These are phyloP conservation scores for Cyanoramphus novaezelandiae DNA, from an alignment of 2,113 vertebrate genomes.

Conservation along the genomic window DNA sequence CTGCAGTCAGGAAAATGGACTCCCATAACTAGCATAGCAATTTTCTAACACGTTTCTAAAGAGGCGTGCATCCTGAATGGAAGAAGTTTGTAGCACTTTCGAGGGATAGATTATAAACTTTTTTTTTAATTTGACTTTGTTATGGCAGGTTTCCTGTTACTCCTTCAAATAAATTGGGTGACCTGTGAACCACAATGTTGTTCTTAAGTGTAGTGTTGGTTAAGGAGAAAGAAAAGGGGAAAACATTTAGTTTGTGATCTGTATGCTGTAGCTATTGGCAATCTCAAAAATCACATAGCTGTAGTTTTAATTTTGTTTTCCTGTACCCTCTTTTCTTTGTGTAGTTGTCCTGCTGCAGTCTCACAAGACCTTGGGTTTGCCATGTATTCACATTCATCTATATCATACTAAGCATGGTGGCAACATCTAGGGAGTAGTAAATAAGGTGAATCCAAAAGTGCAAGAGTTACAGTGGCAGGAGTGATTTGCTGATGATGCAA, in stretches of 20 bases:
- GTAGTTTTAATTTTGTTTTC: not conserved
- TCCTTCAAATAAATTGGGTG: not conserved
- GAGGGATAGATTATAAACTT: not conserved
- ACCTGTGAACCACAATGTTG: not conserved
- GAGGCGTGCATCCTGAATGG: not conserved
- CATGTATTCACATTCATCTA: rapidly evolving
- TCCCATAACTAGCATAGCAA: rapidly evolving
- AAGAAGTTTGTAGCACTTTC: not conserved
- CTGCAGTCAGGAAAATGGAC: not conserved
- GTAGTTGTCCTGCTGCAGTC: not conserved
- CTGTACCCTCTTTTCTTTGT: not conserved
- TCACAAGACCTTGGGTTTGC: not conserved
- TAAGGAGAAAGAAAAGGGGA: not conserved
- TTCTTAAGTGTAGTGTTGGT: not conserved
- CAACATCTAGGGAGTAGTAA: not conserved
- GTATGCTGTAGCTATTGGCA: not conserved
- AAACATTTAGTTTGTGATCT: not conserved
- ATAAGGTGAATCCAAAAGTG: not conserved
- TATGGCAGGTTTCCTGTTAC: not conserved
- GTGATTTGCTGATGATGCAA: not conserved
- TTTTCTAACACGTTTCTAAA: not conserved
- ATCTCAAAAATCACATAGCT: not conserved
- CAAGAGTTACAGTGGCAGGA: not conserved
- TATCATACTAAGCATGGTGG: not conserved
- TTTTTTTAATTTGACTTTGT: not conserved